Evolutionary conservation across 2,888 invertebrate species (phyloP), one percentile per base, ranked within the genome.

Genomic region (Polydrusus tereticollis): DNA sequence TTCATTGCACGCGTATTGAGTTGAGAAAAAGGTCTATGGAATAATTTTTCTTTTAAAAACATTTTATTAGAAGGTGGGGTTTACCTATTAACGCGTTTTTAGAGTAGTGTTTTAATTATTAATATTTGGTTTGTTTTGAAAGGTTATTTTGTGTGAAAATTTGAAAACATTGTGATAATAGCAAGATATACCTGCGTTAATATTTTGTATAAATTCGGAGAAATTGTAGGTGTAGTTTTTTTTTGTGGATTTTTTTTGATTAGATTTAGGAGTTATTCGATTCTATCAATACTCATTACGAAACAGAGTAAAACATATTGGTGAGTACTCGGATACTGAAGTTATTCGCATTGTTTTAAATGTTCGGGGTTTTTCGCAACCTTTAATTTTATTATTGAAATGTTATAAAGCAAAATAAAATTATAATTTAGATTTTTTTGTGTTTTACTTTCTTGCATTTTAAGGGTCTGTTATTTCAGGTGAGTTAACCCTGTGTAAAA

Each of bases 111-210:
- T 29, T 29, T 29, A 29, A 29, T 29, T 4, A 29, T 36, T 18
- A 43, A 43, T 16, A 16, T 16, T 43, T 14, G 43, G n/a, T 43
- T 1, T 14, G 23, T 50, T 23, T 5, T 14, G 23, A 26, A 26
- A 26, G n/a, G 50, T 7, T 50, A 7, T 26, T 50, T 29, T 55
- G 16, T 55, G 29, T 55, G 52, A 29, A 55, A 55, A 33, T 29
- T 55, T 55, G 50, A 26, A 29, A 23, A 55, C 10, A 29, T n/a
- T 55, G 52, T 55, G 52, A 55, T 55, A 55, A 29, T 55, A 55
- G 52, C 18, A 47, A 21, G n/a, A n/a, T 55, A 55, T 55, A 33
- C n/a, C n/a, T n/a, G n/a, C n/a, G n/a, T n/a, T 8, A 18, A 55
- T 29, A 26, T 26, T 50, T 55, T 29, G 23, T 29, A 55, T 26